Evolutionary conservation across 2,797 vertebrate species (phyloP), one percentile per base, ranked within the genome.

Genomic region (Acridotheres tristis): DNA sequence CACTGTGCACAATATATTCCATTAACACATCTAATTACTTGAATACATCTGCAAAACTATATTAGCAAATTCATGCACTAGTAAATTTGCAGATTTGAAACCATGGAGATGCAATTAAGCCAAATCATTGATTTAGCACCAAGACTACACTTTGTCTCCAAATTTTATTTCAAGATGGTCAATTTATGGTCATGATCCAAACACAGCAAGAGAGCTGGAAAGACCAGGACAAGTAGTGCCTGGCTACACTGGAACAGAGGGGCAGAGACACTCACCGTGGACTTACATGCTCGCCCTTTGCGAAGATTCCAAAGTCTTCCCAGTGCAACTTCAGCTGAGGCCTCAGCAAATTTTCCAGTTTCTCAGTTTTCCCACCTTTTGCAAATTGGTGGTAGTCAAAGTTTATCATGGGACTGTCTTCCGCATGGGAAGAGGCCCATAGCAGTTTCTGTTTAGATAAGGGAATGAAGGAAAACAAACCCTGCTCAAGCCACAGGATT

Each of bases 361-460:
- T 98, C 93, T 98, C 98, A 29, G 97, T 93, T 94, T 98, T 98
- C n/a, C 98, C 97, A 51, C 98, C 98, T 97, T 98, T 98, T 87
- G 98, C 97, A 92, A 98, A 97, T 51, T 98, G 98, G 78, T 98
- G 97, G 58, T 97, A 98, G 97, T 98, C 98, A 94, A 98, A 98
- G 89, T 98, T 98, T 81, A 98, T 98, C 98, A 98, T 98, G 83
- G 98, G 98, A 42, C 97, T 98, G 94, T 98, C 98, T 7, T 73
- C 75, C 0, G 97, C 98, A 55, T 98, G 98, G 91, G 97, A 96
- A 77, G 98, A 98, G 55, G 98, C 98, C 98, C 98, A 98, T 68
- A 98, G 97, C 90, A 98, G 67, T 90, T 98, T 98, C 98, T 98
- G 92, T 40, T 96, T 76, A 86, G 62, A 73, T 18, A 89, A 90